A percentile compares a stretch with the other conserved stretches of the same genome.
phyloP scores from a whole-genome alignment of 2,888 invertebrate genomes.

The Lycocerus yunnanus region DNA sequence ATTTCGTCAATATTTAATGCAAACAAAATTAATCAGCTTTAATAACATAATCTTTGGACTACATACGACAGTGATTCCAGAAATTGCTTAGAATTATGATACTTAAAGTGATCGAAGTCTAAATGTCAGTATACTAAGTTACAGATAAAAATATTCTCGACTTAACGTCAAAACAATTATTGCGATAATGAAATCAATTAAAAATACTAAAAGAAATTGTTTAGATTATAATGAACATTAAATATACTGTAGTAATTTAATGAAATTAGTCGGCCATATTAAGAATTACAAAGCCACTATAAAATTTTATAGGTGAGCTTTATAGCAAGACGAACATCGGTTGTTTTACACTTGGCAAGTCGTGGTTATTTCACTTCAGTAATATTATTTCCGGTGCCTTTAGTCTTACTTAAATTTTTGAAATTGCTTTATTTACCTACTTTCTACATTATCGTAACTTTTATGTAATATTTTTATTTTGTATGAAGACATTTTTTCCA shows the following conservation, averaged over 20 bases:
- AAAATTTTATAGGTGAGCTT: not conserved
- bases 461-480: not conserved
- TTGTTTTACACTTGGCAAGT: not conserved
- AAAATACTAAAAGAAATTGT: not conserved
- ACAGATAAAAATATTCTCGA: not conserved
- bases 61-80: not conserved
- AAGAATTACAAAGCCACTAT: not conserved
- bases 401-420: not conserved
- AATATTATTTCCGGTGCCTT: not conserved
- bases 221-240: not conserved
- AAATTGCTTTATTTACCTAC: not conserved
- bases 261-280: not conserved
- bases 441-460: not conserved
- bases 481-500: not conserved
- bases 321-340: not conserved
- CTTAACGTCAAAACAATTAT: not conserved
- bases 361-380: not conserved
- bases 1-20: not conserved
- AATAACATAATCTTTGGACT: not conserved
- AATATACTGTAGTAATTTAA: not conserved
- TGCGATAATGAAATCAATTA: not conserved
- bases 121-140: constrained; percentile 1
- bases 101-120: not conserved
- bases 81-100: not conserved
- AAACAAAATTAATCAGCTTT: not conserved